Percentiles rank a stretch among this genome's conserved stretches.
These are phyloP conservation scores for Upupa epops DNA, from an alignment of 2,113 vertebrate genomes.

Conservation along the genomic window DNA sequence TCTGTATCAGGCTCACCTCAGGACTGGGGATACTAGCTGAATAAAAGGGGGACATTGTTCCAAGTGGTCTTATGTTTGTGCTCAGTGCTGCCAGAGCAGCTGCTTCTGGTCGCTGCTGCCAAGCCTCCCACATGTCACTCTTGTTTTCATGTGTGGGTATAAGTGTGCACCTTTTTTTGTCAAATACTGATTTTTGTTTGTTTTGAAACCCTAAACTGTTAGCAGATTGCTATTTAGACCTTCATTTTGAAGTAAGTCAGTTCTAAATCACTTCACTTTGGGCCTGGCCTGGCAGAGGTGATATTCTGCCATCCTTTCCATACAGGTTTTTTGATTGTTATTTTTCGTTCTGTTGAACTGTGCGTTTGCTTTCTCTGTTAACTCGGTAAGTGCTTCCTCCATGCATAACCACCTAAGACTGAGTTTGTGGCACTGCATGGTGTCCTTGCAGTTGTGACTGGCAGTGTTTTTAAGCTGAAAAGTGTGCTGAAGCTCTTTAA, in stretches of 20 bases:
- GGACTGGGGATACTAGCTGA: not conserved
- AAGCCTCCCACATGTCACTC: not conserved
- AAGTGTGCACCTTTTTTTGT: not conserved
- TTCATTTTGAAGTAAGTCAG: not conserved
- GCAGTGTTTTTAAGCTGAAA: not conserved
- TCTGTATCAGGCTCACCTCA: not conserved
- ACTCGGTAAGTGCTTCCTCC: not conserved
- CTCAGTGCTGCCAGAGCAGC: not conserved
- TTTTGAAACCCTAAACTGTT: not conserved
- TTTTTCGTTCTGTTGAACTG: not conserved
- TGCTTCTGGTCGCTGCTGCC: not conserved
- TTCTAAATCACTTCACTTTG: not conserved
- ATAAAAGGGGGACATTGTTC: constrained; percentile 31
- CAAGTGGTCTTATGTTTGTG: not conserved
- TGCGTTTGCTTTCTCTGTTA: not conserved
- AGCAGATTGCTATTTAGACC: not conserved
- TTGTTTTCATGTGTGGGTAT: not conserved
- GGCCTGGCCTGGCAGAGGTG: not conserved
- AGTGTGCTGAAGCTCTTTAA: not conserved
- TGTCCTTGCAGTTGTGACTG: not conserved
- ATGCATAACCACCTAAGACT: not conserved
- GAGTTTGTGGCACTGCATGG: not conserved
- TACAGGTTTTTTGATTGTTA: not conserved
- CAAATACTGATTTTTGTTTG: not conserved
- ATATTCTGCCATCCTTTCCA: not conserved